phyloP scores from a whole-genome alignment of 2,888 invertebrate genomes.

The Alloplasta piceator region DNA sequence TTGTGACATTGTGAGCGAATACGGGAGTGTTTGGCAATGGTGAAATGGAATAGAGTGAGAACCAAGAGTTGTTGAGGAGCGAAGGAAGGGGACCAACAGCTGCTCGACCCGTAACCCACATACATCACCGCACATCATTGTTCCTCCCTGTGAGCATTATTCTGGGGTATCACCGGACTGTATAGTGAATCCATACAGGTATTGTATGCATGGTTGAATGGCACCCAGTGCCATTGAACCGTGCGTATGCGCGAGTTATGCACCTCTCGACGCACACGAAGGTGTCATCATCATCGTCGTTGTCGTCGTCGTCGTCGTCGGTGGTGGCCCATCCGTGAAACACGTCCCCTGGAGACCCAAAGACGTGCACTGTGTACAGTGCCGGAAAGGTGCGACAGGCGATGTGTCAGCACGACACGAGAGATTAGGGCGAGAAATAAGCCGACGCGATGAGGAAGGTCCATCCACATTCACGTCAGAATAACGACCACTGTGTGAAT shows the following conservation, averaged over 20 bases:
- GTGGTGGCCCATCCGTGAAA: slow-evolving; percentile 46
- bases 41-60: slow-evolving; percentile 43
- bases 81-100: slow-evolving; percentile 76
- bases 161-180: slow-evolving; percentile 75
- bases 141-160: slow-evolving; percentile 77
- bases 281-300: neutral
- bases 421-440: slow-evolving; percentile 24
- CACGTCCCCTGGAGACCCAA: slow-evolving; percentile 31
- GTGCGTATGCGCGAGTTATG: slow-evolving; percentile 35
- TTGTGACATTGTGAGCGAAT: slow-evolving; percentile 80
- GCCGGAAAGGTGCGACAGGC: slow-evolving; percentile 53
- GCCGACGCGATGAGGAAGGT: neutral
- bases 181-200: slow-evolving; percentile 18
- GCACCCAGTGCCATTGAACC: too few species aligned
- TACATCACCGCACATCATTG: slow-evolving; percentile 82
- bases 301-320: slow-evolving; percentile 33
- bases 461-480: too few species aligned
- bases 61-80: slow-evolving; percentile 79
- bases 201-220: too few species aligned
- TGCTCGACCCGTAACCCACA: slow-evolving; percentile 82
- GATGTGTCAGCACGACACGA: slow-evolving; percentile 47
- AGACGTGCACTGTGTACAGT: slow-evolving; percentile 23
- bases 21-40: slow-evolving; percentile 72
- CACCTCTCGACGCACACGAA: slow-evolving; percentile 42
- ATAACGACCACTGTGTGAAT: too few species aligned